These are phyloP conservation scores for Leptinotarsa juncta DNA, from an alignment of 2,888 invertebrate species.

Conservation along the genomic window DNA sequence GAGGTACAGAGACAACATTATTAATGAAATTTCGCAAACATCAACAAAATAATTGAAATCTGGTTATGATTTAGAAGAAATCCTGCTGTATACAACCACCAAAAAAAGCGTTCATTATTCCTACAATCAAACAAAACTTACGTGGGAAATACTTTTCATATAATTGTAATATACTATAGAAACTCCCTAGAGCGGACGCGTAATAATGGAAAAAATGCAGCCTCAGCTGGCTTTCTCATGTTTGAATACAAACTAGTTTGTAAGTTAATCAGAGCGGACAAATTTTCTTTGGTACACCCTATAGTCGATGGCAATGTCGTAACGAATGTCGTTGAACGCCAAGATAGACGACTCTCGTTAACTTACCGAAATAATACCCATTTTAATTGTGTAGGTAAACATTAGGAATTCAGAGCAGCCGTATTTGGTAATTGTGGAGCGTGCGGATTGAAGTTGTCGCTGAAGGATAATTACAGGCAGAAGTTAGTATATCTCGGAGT, in stretches of 20 bases:
- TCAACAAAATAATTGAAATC: no score
- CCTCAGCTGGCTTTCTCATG: no score
- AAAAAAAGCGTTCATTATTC: no score
- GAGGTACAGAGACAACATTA: no score
- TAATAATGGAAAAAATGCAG: no score
- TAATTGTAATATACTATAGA: no score
- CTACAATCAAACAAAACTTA: no score
- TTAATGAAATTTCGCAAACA: no score
- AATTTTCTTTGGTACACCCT: slow-evolving; percentile 6
- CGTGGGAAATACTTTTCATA: no score
- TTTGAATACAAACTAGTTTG: not conserved
- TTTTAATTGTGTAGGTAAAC: slow-evolving; percentile 19
- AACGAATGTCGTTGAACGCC: not conserved
- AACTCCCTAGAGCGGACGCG: no score
- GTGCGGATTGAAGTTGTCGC: slow-evolving; percentile 3
- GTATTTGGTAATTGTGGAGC: slow-evolving; percentile 15
- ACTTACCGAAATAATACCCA: slow-evolving; percentile 14
- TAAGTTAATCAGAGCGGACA: not conserved
- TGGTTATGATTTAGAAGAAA: no score
- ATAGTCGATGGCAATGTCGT: not conserved
- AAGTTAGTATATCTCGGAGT: not conserved
- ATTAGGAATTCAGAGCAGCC: slow-evolving; percentile 20
- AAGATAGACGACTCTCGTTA: slow-evolving; percentile 16
- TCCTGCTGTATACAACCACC: no score
- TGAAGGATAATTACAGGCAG: slow-evolving; percentile 8